Base-by-base conservation (phyloP, 2,113 vertebrate genomes). In the Muscicapa adusta region DNA sequence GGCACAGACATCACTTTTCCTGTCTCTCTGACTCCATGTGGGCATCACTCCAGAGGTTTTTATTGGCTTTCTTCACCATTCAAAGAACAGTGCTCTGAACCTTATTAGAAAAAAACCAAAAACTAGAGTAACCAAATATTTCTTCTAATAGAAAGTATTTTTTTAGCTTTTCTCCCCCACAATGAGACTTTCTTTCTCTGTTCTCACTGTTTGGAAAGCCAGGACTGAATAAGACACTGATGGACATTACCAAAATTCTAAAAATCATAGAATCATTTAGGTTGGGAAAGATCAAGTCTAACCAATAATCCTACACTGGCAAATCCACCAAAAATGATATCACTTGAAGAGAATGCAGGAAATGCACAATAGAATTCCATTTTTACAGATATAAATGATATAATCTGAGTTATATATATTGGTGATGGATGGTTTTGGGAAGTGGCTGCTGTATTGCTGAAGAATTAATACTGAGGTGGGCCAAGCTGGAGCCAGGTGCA, bases 71-170 rank as follows among this genome's bases (percentile, higher is more conserved):
- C 65, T 84, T 48, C 28, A 72, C 33, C 8, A 8, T 47, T 48
- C 9, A 3, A 77, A 78, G 26, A 84, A 45, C 14, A 61, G 18
- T 34, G 6, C 34, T 65, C 18, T 33, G 26, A 89, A 33, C 12
- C 20, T 25, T 11, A 75, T 18, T 31, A 5, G 17, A 54, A 74
- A 75, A 4, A 22, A 0, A 2, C 10, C 4, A 5, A 28, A 40
- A 45, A 13, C 14, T 31, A 1, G 3, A 62, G 31, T 29, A 58
- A 71, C 61, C 14, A 33, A 36, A 5, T 43, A 47, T 47, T 78
- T 79, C 24, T 63, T 67, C 10, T 66, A 34, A 19, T 17, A 19
- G 6, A 19, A 60, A 8, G 2, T 54, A 24, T 12, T 87, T 91
- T 91, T 50, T 43, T 5, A 57, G 14, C 5, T 7, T 40, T 71